Evolutionary conservation across 1,140 invertebrate species (phyloP).

Genomic region (Megathymus violae): DNA sequence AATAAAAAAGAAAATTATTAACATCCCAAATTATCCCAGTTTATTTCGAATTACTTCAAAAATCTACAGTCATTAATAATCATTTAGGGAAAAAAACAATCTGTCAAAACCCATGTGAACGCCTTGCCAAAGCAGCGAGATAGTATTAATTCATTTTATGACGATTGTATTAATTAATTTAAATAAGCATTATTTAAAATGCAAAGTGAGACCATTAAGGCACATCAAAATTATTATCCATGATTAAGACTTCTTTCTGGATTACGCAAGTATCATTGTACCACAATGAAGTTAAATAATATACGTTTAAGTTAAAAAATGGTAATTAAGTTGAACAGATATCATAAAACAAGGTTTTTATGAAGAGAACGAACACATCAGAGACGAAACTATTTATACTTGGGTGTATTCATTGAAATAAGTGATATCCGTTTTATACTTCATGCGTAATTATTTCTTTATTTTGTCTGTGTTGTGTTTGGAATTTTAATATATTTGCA

Average conservation of each 20-base stretch:
- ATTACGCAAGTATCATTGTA: not conserved
- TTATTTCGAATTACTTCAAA: not conserved
- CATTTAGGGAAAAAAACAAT: slow-evolving; percentile 1
- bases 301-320: not conserved
- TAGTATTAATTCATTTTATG: slow-evolving; percentile 5
- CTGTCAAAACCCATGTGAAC: slow-evolving; percentile 13
- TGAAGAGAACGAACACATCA: not conserved
- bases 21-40: no score
- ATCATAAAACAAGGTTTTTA: not conserved
- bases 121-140: not conserved
- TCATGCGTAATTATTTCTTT: no score
- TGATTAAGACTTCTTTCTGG: not conserved
- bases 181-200: slow-evolving; percentile 17
- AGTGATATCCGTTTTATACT: no score
- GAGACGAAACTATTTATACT: not conserved
- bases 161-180: slow-evolving; percentile 10
- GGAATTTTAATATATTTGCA: no score
- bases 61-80: not conserved
- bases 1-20: no score
- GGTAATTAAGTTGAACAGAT: not conserved
- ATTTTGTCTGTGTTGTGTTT: no score
- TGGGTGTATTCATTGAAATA: no score
- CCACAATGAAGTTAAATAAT: not conserved
- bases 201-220: slow-evolving; percentile 9
- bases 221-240: not conserved